A percentile compares a stretch with the other conserved stretches of the same genome.
phyloP scores from a whole-genome alignment of 2,113 vertebrate genomes.

The Sebastes fasciatus region DNA sequence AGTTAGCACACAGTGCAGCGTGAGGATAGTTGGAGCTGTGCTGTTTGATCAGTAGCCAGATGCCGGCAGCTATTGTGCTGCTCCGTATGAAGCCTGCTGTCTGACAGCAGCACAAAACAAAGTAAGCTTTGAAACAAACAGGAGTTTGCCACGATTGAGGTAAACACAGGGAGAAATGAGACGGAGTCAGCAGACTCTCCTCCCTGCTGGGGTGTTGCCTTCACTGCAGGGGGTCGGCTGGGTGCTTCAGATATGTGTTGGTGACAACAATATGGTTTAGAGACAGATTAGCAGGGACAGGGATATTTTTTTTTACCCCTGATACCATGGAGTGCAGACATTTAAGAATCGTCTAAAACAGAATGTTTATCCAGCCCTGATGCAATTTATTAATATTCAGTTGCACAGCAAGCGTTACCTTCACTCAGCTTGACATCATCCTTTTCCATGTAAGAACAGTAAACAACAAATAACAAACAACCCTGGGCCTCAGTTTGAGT shows the following conservation, averaged over 20 bases:
- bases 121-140: conserved; percentile 58
- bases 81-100: conserved; percentile 46
- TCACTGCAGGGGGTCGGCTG: conserved; percentile 29
- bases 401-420: not conserved
- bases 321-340: not conserved
- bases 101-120: conserved; percentile 56
- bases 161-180: conserved; percentile 30
- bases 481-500: not conserved
- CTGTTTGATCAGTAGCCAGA: conserved; percentile 66
- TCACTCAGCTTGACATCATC: conserved; percentile 6
- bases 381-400: not conserved
- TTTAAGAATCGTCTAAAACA: not conserved
- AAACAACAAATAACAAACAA: not conserved
- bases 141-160: conserved; percentile 43
- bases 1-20: conserved; percentile 16
- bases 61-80: conserved; percentile 57
- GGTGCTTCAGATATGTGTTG: conserved; percentile 27
- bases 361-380: not conserved
- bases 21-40: conserved; percentile 36
- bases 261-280: conserved; percentile 12
- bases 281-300: conserved; percentile 22
- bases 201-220: conserved; percentile 5
- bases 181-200: conserved; percentile 25
- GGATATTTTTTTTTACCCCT: not conserved
- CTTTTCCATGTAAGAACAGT: not conserved